These are phyloP conservation scores for Drosophila rellima DNA, from an alignment of 2,888 invertebrate genomes.

Conservation along the genomic window DNA sequence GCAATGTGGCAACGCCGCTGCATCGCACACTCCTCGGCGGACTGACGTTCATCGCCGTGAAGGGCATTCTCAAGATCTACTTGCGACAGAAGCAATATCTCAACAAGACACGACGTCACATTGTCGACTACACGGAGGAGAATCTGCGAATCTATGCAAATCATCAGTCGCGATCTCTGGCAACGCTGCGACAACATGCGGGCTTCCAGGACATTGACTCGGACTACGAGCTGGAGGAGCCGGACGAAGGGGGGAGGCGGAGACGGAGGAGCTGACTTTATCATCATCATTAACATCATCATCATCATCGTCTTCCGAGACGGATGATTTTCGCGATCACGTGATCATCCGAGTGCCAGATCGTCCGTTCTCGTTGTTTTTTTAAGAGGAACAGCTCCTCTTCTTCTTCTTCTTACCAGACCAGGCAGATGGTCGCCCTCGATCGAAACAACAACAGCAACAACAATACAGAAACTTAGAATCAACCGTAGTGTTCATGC, in stretches of 20 bases:
- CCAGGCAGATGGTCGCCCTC: conserved; percentile 1
- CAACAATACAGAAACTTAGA: background rate
- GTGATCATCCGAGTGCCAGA: conserved; percentile 34
- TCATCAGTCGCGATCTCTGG: background rate
- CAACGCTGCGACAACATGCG: conserved; percentile 24
- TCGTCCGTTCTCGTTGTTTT: conserved; percentile 26
- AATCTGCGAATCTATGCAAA: conserved; percentile 73
- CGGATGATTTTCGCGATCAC: conserved; percentile 7
- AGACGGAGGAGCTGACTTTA: background rate
- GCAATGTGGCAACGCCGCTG: conserved; percentile 94
- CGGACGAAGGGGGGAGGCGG: background rate
- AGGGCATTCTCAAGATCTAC: conserved; percentile 97
- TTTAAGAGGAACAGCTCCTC: background rate
- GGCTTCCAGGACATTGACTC: conserved; percentile 16
- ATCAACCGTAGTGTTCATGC: background rate
- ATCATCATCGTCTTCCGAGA: background rate
- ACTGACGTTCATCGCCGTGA: conserved; percentile 94
- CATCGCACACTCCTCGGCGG: conserved; percentile 97
- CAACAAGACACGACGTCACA: conserved; percentile 94
- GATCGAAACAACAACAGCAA: background rate
- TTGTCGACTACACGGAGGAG: conserved; percentile 93
- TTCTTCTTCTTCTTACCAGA: background rate
- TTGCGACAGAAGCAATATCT: conserved; percentile 97
- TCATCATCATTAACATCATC: background rate
- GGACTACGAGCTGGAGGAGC: background rate